These are phyloP conservation scores for Dendrolimus punctatus DNA, from an alignment of 1,140 invertebrate genomes.

Conservation along the genomic window DNA sequence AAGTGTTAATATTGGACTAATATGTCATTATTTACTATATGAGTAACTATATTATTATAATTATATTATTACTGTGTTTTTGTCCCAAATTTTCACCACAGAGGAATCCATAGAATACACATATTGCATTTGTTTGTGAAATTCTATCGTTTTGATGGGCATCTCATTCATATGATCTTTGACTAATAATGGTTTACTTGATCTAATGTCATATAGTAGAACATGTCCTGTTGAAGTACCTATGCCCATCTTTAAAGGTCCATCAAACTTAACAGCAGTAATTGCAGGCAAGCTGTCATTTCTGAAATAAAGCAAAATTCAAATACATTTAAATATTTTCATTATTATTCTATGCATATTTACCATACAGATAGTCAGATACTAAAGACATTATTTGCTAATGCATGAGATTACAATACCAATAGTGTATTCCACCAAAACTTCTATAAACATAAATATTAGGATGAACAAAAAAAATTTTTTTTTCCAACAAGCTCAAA, in stretches of 20 bases:
- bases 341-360: too few relatives aligned
- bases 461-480: too few relatives aligned
- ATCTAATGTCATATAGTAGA: slow-evolving; percentile 95
- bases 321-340: too few relatives aligned
- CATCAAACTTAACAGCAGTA: slow-evolving; percentile 86
- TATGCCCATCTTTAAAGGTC: slow-evolving; percentile 88
- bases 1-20: too few relatives aligned
- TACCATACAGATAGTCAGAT: too few relatives aligned
- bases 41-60: too few relatives aligned
- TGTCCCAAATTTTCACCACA: slow-evolving; percentile 96
- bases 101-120: slow-evolving; percentile 94
- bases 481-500: too few relatives aligned
- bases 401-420: too few relatives aligned
- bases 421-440: too few relatives aligned
- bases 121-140: slow-evolving; percentile 85
- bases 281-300: slow-evolving; percentile 81
- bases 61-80: slow-evolving; percentile 79
- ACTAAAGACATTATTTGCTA: too few relatives aligned
- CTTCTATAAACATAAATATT: too few relatives aligned
- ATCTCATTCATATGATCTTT: slow-evolving; percentile 97
- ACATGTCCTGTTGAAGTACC: slow-evolving; percentile 96
- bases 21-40: too few relatives aligned
- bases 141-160: slow-evolving; percentile 93
- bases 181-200: slow-evolving; percentile 88
- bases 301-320: slow-evolving; percentile 56